Evolutionary conservation across 2,888 invertebrate species (phyloP).

Genomic region (Noctua pronuba): DNA sequence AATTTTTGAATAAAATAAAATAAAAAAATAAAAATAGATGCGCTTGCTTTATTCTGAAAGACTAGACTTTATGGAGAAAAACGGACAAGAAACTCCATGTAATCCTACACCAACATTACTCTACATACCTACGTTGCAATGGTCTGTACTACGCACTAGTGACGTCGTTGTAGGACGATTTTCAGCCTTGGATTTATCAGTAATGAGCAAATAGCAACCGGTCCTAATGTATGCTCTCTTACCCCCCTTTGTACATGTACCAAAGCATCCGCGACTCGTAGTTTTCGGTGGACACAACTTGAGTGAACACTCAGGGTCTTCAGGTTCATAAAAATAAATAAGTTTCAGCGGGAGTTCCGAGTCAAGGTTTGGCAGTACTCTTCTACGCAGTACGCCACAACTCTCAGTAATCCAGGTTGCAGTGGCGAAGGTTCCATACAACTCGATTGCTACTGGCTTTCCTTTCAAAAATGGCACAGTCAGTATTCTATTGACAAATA

Average conservation of each 20-base stretch:
- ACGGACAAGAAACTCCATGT: neutral
- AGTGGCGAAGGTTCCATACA: no score
- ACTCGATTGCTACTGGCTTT: no score
- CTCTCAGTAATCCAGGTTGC: neutral
- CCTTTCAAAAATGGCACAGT: no score
- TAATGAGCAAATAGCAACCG: slow-evolving; percentile 26
- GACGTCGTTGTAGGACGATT: slow-evolving; percentile 22
- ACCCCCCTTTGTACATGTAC: neutral
- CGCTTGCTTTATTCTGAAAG: neutral
- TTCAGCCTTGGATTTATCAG: slow-evolving; percentile 33
- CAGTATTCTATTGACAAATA: no score
- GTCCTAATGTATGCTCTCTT: slow-evolving; percentile 10
- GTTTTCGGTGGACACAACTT: neutral
- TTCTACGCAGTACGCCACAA: neutral
- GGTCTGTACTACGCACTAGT: slow-evolving; percentile 1
- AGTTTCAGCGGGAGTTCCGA: neutral
- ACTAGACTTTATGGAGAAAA: neutral
- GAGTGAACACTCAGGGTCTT: neutral
- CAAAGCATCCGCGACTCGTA: neutral
- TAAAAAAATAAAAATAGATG: no score
- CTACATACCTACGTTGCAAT: neutral
- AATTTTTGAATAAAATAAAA: no score
- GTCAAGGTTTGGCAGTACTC: neutral
- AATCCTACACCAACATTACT: slow-evolving; percentile 16
- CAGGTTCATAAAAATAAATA: neutral